Evolutionary conservation across 2,113 vertebrate species (phyloP).

Genomic region (Mixornis gularis): DNA sequence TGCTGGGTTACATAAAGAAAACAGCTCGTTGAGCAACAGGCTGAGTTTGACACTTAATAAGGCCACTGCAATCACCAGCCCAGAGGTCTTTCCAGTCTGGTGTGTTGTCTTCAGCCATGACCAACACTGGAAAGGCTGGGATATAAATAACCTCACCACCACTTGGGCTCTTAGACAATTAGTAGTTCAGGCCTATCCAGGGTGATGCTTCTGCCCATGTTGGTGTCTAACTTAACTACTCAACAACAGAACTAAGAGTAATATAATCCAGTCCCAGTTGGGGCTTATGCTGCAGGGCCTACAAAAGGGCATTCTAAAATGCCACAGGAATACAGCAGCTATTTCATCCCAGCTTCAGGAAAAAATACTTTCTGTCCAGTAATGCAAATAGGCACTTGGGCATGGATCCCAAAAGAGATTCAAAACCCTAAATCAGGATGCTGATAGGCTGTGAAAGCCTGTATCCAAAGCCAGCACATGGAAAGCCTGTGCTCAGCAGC

Average conservation of each 20-base stretch:
- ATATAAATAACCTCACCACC: not conserved
- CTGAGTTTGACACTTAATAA: not conserved
- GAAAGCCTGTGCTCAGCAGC: not conserved
- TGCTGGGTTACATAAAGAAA: not conserved
- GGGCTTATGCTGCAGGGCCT: not conserved
- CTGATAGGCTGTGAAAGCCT: not conserved
- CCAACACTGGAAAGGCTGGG: not conserved
- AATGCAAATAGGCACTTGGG: not conserved
- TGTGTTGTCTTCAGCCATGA: not conserved
- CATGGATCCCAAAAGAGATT: not conserved
- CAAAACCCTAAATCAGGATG: not conserved
- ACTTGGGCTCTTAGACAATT: not conserved
- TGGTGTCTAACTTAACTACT: not conserved
- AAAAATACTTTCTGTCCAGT: not conserved
- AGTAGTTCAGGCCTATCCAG: not conserved
- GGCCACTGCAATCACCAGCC: not conserved
- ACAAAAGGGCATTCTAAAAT: not conserved
- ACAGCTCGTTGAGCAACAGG: not conserved
- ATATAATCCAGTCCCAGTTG: not conserved
- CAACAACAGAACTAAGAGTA: not conserved
- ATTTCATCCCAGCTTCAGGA: not conserved
- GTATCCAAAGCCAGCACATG: not conserved
- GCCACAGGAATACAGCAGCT: not conserved
- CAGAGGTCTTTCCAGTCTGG: not conserved
- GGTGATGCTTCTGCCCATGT: not conserved